Base-by-base conservation (phyloP, 2,888 invertebrate species). In the Dromius quadrimaculatus region DNA sequence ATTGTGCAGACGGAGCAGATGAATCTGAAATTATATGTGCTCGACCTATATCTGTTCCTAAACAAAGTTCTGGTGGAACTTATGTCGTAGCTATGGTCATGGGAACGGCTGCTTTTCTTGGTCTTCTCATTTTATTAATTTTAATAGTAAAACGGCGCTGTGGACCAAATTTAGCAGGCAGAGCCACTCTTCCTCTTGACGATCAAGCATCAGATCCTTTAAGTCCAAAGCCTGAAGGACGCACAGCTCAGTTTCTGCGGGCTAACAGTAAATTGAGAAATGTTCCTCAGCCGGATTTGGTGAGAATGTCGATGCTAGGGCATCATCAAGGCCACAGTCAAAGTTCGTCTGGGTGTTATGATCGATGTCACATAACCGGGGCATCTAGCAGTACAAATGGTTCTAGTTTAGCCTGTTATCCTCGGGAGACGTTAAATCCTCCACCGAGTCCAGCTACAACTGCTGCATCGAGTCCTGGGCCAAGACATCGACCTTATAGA, bases 371-470 rank as follows among this genome's bases (percentile, higher is more conserved):
- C 75, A 84, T 87, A 70, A 88, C 83, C 72, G 87, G 86, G 75
- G 86, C 87, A 17, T 91, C 92, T 0, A 90, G 90, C 76, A 91
- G 89, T 74, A 90, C 88, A 17, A 88, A 89, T 75, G 88, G 86
- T 74, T 89, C 84, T 23, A 79, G 79, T 71, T 72, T 77, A 5
- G 83, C 83, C 1, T 84, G 86, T 62, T 94, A 94, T 83, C 94
- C 95, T n/a, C 87, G 90, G 68, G 93, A 93, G 78, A 92, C 92
- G 0, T 86, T 94, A 34, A 96, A 96, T 84, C 96, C 96, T 34
- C 96, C 96, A 11, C 95, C 95, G 1, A 92, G 92, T 80, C 96
- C 96, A 0, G 94, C 95, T 9, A 90, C 91, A 0, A 92, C 93
- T 0, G 89, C 88, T 0, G 85, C 85, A 57, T 86, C 86, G 0